A percentile compares a stretch with the other conserved stretches of the same genome.
Conservation (phyloP, 1,140 invertebrate genomes). For the Melanaphis sacchari region DNA sequence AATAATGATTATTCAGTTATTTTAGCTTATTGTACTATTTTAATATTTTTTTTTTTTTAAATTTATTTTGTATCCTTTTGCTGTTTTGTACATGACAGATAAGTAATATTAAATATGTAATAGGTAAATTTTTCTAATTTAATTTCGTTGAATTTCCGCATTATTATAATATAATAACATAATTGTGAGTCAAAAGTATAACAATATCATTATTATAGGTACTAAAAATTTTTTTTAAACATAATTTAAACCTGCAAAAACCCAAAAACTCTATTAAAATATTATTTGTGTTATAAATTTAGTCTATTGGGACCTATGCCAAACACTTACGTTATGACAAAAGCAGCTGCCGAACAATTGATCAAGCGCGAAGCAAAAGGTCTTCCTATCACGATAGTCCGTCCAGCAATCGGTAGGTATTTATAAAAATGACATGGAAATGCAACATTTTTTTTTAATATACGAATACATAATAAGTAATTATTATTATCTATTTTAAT, state of each 20-base stretch:
- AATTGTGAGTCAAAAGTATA: background rate
- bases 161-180: background rate
- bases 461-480: background rate
- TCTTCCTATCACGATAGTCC: constrained; percentile 76
- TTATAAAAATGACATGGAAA: background rate
- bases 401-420: constrained; percentile 73
- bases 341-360: constrained; percentile 78
- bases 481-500: background rate
- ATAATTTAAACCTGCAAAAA: background rate
- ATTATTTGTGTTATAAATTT: constrained; percentile 1
- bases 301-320: constrained; percentile 68
- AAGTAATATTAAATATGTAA: background rate
- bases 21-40: too few species aligned
- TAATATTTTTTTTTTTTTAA: too few species aligned
- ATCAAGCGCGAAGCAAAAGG: constrained; percentile 70
- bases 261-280: background rate
- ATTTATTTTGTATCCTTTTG: background rate
- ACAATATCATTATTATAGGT: background rate
- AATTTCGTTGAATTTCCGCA: background rate
- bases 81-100: background rate
- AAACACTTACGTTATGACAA: constrained; percentile 85
- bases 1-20: too few species aligned
- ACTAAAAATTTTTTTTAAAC: background rate
- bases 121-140: background rate
- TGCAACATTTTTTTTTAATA: background rate